phyloP scores from a whole-genome alignment of 2,888 invertebrate genomes.

The Tetheella fluctuosa region DNA sequence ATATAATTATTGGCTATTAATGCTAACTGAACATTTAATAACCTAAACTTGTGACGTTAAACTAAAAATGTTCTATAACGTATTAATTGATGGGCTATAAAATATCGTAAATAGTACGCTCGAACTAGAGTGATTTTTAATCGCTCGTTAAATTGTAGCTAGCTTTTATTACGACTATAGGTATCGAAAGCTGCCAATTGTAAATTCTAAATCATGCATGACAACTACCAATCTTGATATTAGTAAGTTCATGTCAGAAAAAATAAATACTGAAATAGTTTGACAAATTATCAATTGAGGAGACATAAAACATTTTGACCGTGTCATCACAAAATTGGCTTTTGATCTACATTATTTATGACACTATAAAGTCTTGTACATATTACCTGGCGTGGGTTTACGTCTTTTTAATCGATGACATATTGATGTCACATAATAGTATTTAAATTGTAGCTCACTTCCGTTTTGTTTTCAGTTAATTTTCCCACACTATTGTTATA shows the following conservation, averaged over 20 bases:
- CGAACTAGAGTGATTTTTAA: conserved; percentile 55
- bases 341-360: conserved; percentile 38
- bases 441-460: background rate
- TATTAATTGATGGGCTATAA: conserved; percentile 58
- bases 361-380: conserved; percentile 31
- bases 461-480: background rate
- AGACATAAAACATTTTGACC: conserved; percentile 20
- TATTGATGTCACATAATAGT: conserved; percentile 12
- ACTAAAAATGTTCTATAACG: conserved; percentile 42
- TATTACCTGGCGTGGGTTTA: conserved; percentile 29
- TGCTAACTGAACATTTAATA: conserved; percentile 16
- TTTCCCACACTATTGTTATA: conserved; percentile 3
- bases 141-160: conserved; percentile 52
- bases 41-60: conserved; percentile 28
- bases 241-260: background rate
- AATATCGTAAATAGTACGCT: conserved; percentile 45
- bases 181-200: conserved; percentile 29
- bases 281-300: conserved; percentile 14
- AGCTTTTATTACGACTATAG: conserved; percentile 42
- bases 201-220: conserved; percentile 18
- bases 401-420: conserved; percentile 25
- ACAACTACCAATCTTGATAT: background rate
- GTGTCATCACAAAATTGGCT: conserved; percentile 19
- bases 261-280: conserved; percentile 9
- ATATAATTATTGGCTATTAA: background rate